phyloP scores from a whole-genome alignment of 2,113 vertebrate genomes.

The Pagrus major region DNA sequence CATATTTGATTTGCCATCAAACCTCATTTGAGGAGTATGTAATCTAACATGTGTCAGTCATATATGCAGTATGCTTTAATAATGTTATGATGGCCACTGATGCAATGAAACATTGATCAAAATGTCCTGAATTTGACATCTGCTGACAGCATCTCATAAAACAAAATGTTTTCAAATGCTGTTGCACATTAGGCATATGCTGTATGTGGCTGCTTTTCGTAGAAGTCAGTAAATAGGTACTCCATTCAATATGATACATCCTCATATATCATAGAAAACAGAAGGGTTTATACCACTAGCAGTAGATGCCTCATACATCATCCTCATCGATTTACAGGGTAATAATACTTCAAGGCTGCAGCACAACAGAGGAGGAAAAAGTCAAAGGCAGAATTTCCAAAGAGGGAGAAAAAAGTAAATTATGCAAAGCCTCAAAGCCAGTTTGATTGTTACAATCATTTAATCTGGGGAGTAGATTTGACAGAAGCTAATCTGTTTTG shows the following conservation, averaged over 20 bases:
- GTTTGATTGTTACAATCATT: slow-evolving; percentile 78
- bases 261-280: slow-evolving; percentile 72
- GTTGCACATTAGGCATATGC: slow-evolving; percentile 21
- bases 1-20: slow-evolving; percentile 51
- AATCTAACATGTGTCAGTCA: slow-evolving; percentile 39
- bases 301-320: slow-evolving; percentile 72
- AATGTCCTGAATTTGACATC: background rate
- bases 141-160: slow-evolving; percentile 16
- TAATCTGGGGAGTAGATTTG: slow-evolving; percentile 74
- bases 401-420: slow-evolving; percentile 63
- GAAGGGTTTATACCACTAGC: slow-evolving; percentile 64
- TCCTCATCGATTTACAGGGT: slow-evolving; percentile 78
- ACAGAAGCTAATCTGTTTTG: slow-evolving; percentile 73
- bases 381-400: slow-evolving; percentile 61
- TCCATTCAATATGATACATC: slow-evolving; percentile 66
- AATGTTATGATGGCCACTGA: slow-evolving; percentile 27
- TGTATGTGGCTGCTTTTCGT: slow-evolving; percentile 33
- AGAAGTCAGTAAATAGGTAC: slow-evolving; percentile 59
- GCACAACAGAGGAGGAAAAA: slow-evolving; percentile 60
- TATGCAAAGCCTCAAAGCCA: slow-evolving; percentile 77
- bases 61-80: slow-evolving; percentile 43
- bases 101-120: slow-evolving; percentile 42
- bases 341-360: slow-evolving; percentile 76
- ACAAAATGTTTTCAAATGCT: slow-evolving; percentile 36
- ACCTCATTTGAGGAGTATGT: slow-evolving; percentile 27